Conservation (phyloP, 2,797 vertebrate species). For the Sebastes elongatus region DNA sequence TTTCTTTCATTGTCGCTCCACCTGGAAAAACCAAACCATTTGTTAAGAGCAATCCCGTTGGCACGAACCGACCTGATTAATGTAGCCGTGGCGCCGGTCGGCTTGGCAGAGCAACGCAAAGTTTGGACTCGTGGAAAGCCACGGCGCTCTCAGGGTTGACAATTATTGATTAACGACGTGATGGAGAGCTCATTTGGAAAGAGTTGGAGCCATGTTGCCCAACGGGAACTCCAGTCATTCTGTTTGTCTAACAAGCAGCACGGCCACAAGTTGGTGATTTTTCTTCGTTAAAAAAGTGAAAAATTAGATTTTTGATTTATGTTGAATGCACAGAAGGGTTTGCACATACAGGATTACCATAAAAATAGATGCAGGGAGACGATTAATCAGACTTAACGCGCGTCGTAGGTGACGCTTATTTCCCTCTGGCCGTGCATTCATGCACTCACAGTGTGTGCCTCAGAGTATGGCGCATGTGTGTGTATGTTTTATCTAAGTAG, state of each 20-base stretch:
- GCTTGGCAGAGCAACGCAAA: constrained; percentile 31
- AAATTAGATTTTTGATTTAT: constrained; percentile 57
- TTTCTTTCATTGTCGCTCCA: not conserved
- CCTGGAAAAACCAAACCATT: constrained; percentile 7
- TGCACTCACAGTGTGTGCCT: not conserved
- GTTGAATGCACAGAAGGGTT: constrained; percentile 26
- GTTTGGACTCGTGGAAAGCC: constrained; percentile 28
- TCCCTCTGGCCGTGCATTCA: constrained; percentile 25
- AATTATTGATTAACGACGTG: constrained; percentile 58
- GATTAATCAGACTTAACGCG: constrained; percentile 41
- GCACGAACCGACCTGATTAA: constrained; percentile 40
- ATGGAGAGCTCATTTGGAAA: constrained; percentile 63
- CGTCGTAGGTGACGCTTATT: constrained; percentile 41
- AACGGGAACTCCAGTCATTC: constrained; percentile 31
- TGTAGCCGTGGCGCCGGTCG: not conserved
- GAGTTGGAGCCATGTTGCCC: constrained; percentile 40
- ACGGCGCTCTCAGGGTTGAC: constrained; percentile 23
- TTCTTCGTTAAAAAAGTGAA: constrained; percentile 71
- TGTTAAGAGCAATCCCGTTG: constrained; percentile 14
- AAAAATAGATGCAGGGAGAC: constrained; percentile 28
- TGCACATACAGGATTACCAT: constrained; percentile 35
- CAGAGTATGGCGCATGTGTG: not conserved
- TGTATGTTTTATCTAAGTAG: constrained; percentile 7
- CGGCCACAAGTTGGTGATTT: constrained; percentile 57
- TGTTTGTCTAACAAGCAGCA: constrained; percentile 68